Conservation (phyloP, 2,113 vertebrate genomes). For the Rhinolophus sinicus region DNA sequence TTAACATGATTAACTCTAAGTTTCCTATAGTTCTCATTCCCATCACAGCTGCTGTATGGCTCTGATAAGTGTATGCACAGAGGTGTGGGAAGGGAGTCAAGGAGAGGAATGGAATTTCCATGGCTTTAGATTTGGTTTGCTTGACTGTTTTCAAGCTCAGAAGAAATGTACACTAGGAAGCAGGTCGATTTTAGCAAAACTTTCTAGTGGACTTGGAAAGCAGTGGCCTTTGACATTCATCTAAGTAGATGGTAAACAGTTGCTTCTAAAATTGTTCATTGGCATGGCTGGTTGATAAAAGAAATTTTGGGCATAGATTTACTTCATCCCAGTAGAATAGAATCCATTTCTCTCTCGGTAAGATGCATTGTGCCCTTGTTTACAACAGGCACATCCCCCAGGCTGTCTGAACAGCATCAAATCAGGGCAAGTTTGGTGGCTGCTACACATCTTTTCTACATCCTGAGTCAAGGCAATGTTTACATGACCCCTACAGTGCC, state of each 20-base stretch:
- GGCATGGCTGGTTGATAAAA: neutral
- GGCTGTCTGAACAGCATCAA: neutral
- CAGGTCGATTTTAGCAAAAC: neutral
- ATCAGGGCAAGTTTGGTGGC: neutral
- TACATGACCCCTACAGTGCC: neutral
- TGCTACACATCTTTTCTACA: neutral
- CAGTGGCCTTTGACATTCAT: neutral
- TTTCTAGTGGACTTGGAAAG: neutral
- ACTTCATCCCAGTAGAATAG: neutral
- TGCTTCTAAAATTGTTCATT: neutral
- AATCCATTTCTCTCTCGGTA: neutral
- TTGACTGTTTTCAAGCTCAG: neutral
- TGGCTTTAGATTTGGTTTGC: slow-evolving; percentile 63
- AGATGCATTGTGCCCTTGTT: neutral
- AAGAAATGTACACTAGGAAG: neutral
- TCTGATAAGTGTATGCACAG: slow-evolving; percentile 71
- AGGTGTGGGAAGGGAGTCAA: slow-evolving; percentile 30
- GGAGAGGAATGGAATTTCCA: slow-evolving; percentile 70
- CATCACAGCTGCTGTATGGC: slow-evolving; percentile 20
- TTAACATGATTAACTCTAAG: slow-evolving; percentile 68
- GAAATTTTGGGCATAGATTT: neutral
- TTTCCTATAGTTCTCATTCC: slow-evolving; percentile 75
- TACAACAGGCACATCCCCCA: neutral
- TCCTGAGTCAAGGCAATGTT: neutral
- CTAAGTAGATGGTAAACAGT: neutral